Evolutionary conservation across 2,113 vertebrate genomes (phyloP).

Genomic region (Microcebus murinus): DNA sequence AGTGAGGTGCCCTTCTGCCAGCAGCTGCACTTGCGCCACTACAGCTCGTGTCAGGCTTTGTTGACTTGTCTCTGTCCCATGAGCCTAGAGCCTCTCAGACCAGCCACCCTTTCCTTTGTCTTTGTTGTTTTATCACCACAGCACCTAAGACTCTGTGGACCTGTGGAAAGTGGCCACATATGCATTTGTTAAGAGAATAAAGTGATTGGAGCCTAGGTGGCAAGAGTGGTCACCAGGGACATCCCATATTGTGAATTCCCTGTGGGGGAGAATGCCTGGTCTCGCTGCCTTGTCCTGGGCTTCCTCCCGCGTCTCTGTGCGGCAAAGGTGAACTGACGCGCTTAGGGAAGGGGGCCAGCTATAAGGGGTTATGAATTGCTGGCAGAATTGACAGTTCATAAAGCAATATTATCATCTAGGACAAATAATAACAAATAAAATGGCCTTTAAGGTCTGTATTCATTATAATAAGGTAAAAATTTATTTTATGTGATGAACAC

Average conservation of each 20-base stretch:
- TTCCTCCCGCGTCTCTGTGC: neutral
- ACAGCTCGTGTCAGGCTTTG: neutral
- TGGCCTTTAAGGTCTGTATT: neutral
- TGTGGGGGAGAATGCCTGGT: neutral
- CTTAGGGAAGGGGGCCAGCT: neutral
- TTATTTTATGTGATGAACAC: neutral
- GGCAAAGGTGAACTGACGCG: neutral
- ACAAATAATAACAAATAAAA: neutral
- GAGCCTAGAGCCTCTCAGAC: neutral
- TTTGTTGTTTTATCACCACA: neutral
- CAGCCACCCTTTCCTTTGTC: neutral
- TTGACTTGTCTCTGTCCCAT: neutral
- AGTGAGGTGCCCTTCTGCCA: neutral
- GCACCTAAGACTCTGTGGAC: neutral
- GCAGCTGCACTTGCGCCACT: neutral
- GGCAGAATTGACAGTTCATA: neutral
- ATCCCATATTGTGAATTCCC: neutral
- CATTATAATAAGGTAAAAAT: neutral
- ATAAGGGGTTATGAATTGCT: neutral
- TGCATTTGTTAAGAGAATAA: neutral
- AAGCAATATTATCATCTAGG: neutral
- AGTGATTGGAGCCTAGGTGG: neutral
- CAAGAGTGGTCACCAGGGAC: neutral
- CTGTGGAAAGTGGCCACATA: neutral
- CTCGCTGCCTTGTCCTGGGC: neutral